Evolutionary conservation across 2,113 vertebrate genomes (phyloP).

Genomic region (Atherinomorus stipes): DNA sequence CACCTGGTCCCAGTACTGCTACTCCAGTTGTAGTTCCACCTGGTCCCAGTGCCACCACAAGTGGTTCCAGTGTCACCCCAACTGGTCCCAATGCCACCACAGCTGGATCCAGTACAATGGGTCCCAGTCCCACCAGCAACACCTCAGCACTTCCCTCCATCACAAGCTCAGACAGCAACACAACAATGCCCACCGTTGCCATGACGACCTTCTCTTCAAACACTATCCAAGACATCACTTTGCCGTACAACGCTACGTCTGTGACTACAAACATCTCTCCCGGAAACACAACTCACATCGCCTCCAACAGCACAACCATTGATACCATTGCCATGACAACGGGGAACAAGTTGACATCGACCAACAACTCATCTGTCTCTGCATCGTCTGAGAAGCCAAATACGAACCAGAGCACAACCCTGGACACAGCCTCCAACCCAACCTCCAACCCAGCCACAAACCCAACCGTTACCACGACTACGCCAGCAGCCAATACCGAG

Average conservation of each 20-base stretch:
- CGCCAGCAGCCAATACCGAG: rapidly evolving
- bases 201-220: not conserved
- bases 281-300: not conserved
- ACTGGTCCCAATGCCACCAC: not conserved
- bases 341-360: not conserved
- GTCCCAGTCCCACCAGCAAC: not conserved
- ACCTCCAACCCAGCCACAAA: not conserved
- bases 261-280: not conserved
- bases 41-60: not conserved
- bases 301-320: not conserved
- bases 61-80: not conserved
- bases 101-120: not conserved
- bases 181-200: rapidly evolving
- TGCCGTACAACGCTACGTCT: no score
- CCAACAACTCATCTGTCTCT: not conserved
- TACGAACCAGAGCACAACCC: not conserved
- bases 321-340: not conserved
- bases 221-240: not conserved
- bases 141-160: rapidly evolving
- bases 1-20: no score
- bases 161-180: not conserved
- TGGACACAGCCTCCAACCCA: not conserved
- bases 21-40: no score
- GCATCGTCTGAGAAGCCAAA: not conserved
- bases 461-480: rapidly evolving